Percentiles rank a stretch among this genome's conserved stretches.
These are phyloP conservation scores for Axis porcinus DNA, from an alignment of 2,113 vertebrate species.

Conservation along the genomic window DNA sequence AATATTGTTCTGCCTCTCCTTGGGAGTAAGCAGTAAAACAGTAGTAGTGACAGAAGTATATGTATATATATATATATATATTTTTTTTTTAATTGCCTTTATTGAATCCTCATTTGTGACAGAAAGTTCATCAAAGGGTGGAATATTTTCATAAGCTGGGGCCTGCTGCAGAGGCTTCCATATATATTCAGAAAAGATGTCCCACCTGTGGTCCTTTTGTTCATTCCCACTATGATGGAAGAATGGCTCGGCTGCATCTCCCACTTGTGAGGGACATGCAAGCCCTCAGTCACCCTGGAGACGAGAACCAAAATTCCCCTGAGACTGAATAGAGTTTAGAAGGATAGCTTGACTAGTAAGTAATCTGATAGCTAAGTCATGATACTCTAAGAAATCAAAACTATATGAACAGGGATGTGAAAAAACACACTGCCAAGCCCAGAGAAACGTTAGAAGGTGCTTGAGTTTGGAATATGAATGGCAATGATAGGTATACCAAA, in stretches of 20 bases:
- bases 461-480: not conserved
- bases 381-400: not conserved
- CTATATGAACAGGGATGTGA: not conserved
- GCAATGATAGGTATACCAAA: not conserved
- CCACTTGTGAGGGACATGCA: fast-evolving
- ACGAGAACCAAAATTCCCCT: not conserved
- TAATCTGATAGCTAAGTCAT: not conserved
- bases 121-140: not conserved
- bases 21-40: not conserved
- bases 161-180: not conserved
- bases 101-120: not conserved
- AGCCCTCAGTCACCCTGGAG: fast-evolving
- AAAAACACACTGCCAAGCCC: not conserved
- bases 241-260: not conserved
- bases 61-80: not conserved
- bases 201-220: not conserved
- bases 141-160: not conserved
- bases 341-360: not conserved
- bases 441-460: not conserved
- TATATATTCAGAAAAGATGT: fast-evolving
- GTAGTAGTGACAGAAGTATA: not conserved
- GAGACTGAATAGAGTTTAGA: not conserved
- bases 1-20: not conserved
- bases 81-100: not conserved
- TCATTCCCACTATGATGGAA: not conserved